phyloP scores from a whole-genome alignment of 2,888 invertebrate species.

The Apamea anceps region DNA sequence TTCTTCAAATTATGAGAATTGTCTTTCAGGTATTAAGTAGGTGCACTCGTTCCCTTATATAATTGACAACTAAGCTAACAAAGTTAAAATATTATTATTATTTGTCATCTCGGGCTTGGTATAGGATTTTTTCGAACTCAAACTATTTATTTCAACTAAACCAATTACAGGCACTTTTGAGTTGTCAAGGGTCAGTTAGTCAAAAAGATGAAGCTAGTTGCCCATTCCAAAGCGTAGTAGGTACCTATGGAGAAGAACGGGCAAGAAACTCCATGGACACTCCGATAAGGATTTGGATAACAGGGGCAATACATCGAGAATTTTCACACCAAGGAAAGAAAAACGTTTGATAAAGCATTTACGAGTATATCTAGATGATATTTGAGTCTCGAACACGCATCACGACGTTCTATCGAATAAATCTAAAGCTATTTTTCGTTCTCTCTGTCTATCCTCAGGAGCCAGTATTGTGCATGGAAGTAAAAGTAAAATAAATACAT shows the following conservation, averaged over 20 bases:
- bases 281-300: background rate
- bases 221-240: too few relatives aligned
- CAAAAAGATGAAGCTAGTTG: too few relatives aligned
- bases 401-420: background rate
- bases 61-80: too few relatives aligned
- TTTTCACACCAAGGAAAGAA: background rate
- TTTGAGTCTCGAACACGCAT: background rate
- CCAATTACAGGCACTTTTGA: too few relatives aligned
- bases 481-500: background rate
- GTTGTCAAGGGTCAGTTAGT: too few relatives aligned
- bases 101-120: background rate
- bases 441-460: background rate
- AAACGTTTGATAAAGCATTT: background rate
- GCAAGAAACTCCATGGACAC: too few relatives aligned
- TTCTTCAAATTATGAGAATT: too few relatives aligned
- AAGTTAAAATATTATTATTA: too few relatives aligned
- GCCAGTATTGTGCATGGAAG: background rate
- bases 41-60: too few relatives aligned
- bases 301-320: background rate
- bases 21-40: too few relatives aligned
- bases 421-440: background rate
- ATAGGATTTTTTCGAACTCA: background rate
- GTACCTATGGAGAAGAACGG: too few relatives aligned
- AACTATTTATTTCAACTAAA: too few relatives aligned
- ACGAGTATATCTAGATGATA: background rate